Base-by-base conservation (phyloP, 92 coral and sea anemone genomes). In the Porites cylindrica region DNA sequence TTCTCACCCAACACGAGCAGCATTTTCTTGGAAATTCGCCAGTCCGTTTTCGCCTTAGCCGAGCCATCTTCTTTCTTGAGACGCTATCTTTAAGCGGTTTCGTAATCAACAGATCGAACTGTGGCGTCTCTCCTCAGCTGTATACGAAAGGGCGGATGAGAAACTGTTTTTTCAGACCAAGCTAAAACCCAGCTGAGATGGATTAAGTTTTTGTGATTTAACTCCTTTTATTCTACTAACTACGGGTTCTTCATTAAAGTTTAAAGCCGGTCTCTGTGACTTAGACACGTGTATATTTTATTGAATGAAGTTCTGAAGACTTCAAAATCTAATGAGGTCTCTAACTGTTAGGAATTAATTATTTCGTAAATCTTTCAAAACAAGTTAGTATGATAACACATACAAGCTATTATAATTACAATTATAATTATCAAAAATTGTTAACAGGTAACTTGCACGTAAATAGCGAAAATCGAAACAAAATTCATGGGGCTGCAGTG, bases 211-310 rank as follows among this genome's bases (percentile, higher is more conserved):
- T 52, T 81, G 76, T 81, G 67, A 38, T 24, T 58, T 82, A 29
- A 24, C 6, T 18, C 63, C 70, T 38, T 82, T 51, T 72, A 29
- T 81, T 0, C 10, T 7, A 0, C 76, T 8, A 60, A n/a, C 87
- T 8, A 61, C 73, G 79, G 63, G 79, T 43, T 43, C 38, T 59
- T 82, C 79, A 72, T 82, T 62, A 82, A 82, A 61, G 72, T 82
- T 72, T 38, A 82, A 58, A 82, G 20, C 79, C 29, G 58, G 17
- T 13, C 38, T 13, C 51, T 26, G 32, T 6, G 29, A 26, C 23
- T 14, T 0, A 71, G 38, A 54, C 75, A 66, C 75, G 76, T 66
- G 76, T 38, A 38, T 38, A 38, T 51, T 53, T 8, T 66, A 18
- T 24, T 66, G 13, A 63, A 38, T 50, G 58, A 64, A 47, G 13